These are phyloP conservation scores for Phodopus roborovskii DNA, from an alignment of 2,113 vertebrate genomes.

Conservation along the genomic window DNA sequence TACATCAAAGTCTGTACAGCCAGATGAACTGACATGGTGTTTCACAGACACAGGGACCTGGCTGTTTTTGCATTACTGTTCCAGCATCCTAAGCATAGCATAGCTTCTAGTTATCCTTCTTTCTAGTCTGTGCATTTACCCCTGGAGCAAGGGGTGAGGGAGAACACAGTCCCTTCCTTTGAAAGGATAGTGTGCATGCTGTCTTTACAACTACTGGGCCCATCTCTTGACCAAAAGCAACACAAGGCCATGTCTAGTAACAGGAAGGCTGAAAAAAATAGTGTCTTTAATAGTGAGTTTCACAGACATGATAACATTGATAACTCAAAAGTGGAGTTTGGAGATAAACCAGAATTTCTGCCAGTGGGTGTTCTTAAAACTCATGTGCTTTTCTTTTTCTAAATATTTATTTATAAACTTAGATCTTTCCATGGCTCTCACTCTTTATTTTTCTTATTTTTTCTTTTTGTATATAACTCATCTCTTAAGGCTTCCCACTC, in stretches of 20 bases:
- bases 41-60: neutral
- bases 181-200: neutral
- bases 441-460: neutral
- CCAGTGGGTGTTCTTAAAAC: neutral
- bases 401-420: neutral
- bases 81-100: neutral
- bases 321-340: neutral
- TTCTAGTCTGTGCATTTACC: neutral
- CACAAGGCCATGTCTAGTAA: neutral
- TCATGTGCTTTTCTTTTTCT: neutral
- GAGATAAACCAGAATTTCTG: neutral
- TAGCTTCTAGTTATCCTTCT: neutral
- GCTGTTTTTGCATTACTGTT: neutral
- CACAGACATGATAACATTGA: neutral
- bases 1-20: neutral
- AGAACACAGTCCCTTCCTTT: neutral
- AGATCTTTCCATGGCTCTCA: neutral
- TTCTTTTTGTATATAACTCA: constrained; percentile 28
- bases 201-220: neutral
- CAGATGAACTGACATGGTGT: neutral
- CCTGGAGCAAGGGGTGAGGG: neutral
- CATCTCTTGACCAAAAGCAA: neutral
- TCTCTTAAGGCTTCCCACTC: neutral
- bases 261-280: neutral
- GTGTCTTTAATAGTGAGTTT: neutral